Evolutionary conservation across 2,797 vertebrate genomes (phyloP).

Genomic region (Aplochiton taeniatus): DNA sequence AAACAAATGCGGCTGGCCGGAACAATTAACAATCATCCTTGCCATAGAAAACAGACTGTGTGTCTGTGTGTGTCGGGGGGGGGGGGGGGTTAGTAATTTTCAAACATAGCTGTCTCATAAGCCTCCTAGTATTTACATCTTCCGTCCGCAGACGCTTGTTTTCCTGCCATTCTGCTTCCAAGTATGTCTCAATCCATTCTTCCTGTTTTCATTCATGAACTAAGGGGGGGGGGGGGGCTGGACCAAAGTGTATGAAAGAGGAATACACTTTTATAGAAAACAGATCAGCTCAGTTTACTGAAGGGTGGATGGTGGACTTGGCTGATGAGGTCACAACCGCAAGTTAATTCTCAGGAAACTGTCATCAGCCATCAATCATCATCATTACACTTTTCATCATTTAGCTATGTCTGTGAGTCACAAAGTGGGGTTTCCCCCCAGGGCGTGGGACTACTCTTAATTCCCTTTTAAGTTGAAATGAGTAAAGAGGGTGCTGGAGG

Average conservation of each 20-base stretch:
- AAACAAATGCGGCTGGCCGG: constrained; percentile 10
- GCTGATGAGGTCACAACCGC: too few species aligned
- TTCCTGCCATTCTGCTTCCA: constrained; percentile 49
- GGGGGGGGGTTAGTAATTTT: constrained; percentile 14
- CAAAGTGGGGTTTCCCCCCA: too few species aligned
- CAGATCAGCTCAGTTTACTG: background rate
- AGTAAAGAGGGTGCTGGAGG: constrained; percentile 23
- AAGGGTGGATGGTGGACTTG: too few species aligned
- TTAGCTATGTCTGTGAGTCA: background rate
- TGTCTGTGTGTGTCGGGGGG: constrained; percentile 9
- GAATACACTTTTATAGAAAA: too few species aligned
- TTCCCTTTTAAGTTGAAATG: background rate
- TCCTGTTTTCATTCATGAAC: constrained; percentile 72
- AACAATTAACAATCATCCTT: constrained; percentile 18
- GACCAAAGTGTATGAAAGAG: too few species aligned
- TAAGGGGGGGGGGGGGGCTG: background rate
- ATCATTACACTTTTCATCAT: background rate
- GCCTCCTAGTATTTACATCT: constrained; percentile 50
- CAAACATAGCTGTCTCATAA: constrained; percentile 34
- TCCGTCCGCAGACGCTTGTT: constrained; percentile 50
- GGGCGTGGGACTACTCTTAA: background rate
- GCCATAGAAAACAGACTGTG: background rate
- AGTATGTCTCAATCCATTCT: constrained; percentile 55
- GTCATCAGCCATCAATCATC: too few species aligned
- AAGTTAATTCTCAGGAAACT: too few species aligned